These are phyloP conservation scores for Eulemur macaco DNA, from an alignment of 2,113 vertebrate species.

Conservation along the genomic window DNA sequence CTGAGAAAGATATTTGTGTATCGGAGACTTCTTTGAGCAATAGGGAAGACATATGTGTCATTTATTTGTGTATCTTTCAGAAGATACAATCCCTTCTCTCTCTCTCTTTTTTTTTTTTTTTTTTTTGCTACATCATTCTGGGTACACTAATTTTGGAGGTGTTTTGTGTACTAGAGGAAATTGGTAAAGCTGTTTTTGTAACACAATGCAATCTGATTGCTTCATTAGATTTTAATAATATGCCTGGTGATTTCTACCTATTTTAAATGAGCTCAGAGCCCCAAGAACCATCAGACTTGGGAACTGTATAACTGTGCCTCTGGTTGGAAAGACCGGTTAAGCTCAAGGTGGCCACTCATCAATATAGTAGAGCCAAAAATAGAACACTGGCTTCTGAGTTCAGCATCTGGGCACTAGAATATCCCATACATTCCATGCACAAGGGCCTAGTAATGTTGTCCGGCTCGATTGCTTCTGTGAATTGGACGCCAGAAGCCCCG, in stretches of 20 bases:
- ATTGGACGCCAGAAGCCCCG: background rate
- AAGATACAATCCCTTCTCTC: background rate
- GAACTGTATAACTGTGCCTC: background rate
- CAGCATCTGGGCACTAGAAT: background rate
- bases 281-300: background rate
- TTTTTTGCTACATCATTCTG: background rate
- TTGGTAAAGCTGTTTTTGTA: slow-evolving; percentile 16
- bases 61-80: background rate
- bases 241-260: slow-evolving; percentile 35
- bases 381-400: background rate
- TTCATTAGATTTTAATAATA: slow-evolving; percentile 56
- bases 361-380: slow-evolving; percentile 21
- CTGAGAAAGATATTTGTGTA: background rate
- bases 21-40: background rate
- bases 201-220: slow-evolving; percentile 1
- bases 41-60: accelerated
- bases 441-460: background rate
- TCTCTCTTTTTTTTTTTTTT: too few relatives aligned
- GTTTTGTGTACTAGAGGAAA: background rate
- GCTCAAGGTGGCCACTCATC: background rate
- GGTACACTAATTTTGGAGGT: slow-evolving; percentile 22
- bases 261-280: background rate
- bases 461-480: background rate
- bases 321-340: background rate
- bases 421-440: background rate